phyloP scores from a whole-genome alignment of 2,888 invertebrate species.

The Drosophila niveifrons region DNA sequence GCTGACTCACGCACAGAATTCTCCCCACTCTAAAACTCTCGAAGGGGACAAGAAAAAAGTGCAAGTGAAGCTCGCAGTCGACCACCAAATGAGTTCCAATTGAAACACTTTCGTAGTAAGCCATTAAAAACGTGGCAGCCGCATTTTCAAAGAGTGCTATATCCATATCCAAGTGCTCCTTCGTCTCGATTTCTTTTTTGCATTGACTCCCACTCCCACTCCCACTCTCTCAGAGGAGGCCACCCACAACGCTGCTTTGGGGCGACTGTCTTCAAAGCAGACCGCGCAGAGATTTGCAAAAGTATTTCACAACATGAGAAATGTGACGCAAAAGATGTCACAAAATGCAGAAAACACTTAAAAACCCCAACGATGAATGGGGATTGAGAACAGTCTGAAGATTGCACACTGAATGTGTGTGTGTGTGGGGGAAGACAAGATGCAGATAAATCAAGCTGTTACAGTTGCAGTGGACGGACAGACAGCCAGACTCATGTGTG shows the following conservation, averaged over 20 bases:
- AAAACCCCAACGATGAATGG: conserved; percentile 11
- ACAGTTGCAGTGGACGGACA: conserved; percentile 15
- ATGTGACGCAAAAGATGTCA: conserved; percentile 77
- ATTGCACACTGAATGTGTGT: neutral
- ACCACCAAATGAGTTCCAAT: conserved; percentile 23
- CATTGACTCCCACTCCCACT: neutral
- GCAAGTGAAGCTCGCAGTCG: conserved; percentile 29
- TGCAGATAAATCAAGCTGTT: conserved; percentile 39
- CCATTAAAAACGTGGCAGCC: conserved; percentile 60
- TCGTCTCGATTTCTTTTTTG: neutral
- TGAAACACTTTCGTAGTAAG: conserved; percentile 61
- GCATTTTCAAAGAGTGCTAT: conserved; percentile 38
- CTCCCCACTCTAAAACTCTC: no score
- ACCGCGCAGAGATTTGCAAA: conserved; percentile 79
- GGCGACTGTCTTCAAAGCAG: conserved; percentile 61
- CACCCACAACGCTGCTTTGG: conserved; percentile 66
- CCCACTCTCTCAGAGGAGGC: conserved; percentile 26
- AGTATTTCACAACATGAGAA: conserved; percentile 76
- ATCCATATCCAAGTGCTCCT: conserved; percentile 5
- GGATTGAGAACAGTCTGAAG: neutral
- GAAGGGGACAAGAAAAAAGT: no score
- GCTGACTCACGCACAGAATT: conserved; percentile 27
- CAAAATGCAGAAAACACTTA: conserved; percentile 75
- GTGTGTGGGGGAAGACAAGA: neutral
- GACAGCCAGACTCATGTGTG: neutral